phyloP scores from a whole-genome alignment of 2,888 invertebrate genomes.

The Brachyopa scutellaris region DNA sequence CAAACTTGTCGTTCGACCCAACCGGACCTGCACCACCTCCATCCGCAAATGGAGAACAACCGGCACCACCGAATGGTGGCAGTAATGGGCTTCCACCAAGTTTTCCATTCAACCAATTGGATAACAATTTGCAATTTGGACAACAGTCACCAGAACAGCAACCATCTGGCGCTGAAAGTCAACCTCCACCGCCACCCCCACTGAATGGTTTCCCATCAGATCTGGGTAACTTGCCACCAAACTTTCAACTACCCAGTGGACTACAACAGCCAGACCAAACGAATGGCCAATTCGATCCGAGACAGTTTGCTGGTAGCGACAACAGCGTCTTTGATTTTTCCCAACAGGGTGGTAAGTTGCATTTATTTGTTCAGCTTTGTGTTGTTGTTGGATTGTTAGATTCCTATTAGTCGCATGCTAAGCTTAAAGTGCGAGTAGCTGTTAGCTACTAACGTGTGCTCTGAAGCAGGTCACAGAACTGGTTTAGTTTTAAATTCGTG shows the following conservation, averaged over 20 bases:
- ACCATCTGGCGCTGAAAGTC: slow-evolving; percentile 8
- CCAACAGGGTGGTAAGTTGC: slow-evolving; percentile 51
- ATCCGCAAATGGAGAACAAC: neutral
- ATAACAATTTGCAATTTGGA: too few relatives aligned
- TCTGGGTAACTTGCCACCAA: slow-evolving; percentile 15
- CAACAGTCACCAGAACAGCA: too few relatives aligned
- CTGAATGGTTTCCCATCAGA: slow-evolving; percentile 22
- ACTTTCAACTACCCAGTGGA: slow-evolving; percentile 33
- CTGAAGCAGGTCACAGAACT: neutral
- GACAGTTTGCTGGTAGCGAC: slow-evolving; percentile 50
- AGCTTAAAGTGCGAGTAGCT: neutral
- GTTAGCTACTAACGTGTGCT: neutral
- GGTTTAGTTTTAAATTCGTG: neutral
- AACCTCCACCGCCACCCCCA: slow-evolving; percentile 16
- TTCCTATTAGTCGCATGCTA: neutral
- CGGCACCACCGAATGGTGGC: neutral
- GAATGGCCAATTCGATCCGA: slow-evolving; percentile 45
- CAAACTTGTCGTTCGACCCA: slow-evolving; percentile 15
- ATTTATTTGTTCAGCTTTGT: neutral
- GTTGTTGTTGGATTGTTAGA: neutral
- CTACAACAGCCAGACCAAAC: slow-evolving; percentile 19
- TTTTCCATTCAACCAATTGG: too few relatives aligned
- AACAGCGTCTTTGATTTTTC: slow-evolving; percentile 60
- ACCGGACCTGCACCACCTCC: slow-evolving; percentile 14
- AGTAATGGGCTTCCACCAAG: slow-evolving; percentile 3